phyloP scores from a whole-genome alignment of 2,888 invertebrate species.

The Athetis lepigone region DNA sequence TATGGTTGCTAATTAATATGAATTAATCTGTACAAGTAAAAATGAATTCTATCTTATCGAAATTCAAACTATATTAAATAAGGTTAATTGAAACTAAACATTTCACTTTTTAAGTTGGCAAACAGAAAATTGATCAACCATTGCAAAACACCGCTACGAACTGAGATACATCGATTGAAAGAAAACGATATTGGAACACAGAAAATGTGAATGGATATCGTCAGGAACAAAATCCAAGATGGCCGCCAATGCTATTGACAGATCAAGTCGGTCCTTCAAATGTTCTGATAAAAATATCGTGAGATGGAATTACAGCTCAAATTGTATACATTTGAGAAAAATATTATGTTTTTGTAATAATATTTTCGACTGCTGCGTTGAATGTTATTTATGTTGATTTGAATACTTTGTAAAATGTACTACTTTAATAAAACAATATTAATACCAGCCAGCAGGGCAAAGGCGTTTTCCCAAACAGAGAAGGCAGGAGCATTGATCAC shows the following conservation, averaged over 20 bases:
- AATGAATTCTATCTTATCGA: too few species aligned
- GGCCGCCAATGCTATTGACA: slow-evolving; percentile 38
- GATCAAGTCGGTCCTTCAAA: slow-evolving; percentile 37
- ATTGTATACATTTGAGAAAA: slow-evolving; percentile 1
- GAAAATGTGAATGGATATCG: slow-evolving; percentile 58
- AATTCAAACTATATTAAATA: too few species aligned
- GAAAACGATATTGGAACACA: slow-evolving; percentile 59
- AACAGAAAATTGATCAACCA: slow-evolving; percentile 46
- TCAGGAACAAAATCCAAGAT: slow-evolving; percentile 51
- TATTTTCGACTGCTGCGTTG: background rate
- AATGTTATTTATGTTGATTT: background rate
- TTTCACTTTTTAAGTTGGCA: slow-evolving; percentile 8
- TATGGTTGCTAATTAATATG: too few species aligned
- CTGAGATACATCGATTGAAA: slow-evolving; percentile 56
- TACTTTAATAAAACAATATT: too few species aligned
- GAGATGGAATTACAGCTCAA: slow-evolving; percentile 13
- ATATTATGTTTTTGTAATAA: background rate
- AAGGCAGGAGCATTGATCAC: too few species aligned
- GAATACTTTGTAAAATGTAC: background rate
- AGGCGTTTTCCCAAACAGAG: too few species aligned
- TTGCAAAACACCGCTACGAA: slow-evolving; percentile 30
- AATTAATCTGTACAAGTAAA: too few species aligned
- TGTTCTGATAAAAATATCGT: slow-evolving; percentile 31
- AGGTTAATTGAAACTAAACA: slow-evolving; percentile 11
- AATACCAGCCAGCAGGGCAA: too few species aligned